These are phyloP conservation scores for Carcina quercana DNA, from an alignment of 2,888 invertebrate species.

Conservation along the genomic window DNA sequence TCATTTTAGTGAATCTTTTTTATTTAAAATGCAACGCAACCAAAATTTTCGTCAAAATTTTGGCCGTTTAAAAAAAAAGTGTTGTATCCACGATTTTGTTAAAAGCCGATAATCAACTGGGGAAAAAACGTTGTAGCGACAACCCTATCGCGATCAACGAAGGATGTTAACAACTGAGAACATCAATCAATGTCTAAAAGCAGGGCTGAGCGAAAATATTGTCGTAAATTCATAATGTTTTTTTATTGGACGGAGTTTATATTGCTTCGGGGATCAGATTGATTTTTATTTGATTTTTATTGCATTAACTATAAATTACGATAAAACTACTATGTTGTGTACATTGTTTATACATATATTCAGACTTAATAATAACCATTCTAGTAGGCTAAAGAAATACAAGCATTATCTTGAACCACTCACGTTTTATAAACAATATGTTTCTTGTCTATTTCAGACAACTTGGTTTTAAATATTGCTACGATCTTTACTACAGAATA, in stretches of 20 bases:
- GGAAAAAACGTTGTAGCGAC: constrained; percentile 14
- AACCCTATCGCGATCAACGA: constrained; percentile 28
- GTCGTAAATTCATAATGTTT: constrained; percentile 22
- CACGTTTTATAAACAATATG: no score
- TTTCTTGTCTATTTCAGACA: no score
- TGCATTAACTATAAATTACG: no score
- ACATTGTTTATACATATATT: no score
- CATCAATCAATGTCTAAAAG: constrained; percentile 28
- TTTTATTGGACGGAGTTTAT: constrained; percentile 19
- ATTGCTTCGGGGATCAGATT: constrained; percentile 11
- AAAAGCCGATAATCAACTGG: constrained; percentile 1
- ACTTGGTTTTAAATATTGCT: no score
- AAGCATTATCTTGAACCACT: no score
- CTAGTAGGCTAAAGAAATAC: no score
- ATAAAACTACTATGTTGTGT: no score
- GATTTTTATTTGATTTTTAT: constrained; percentile 11
- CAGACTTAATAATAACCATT: no score
- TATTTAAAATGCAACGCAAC: background rate
- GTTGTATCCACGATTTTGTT: background rate
- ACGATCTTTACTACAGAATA: no score
- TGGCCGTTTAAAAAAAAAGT: background rate
- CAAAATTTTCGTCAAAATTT: no score
- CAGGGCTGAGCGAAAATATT: constrained; percentile 19
- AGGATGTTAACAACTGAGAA: constrained; percentile 26
- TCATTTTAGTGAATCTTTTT: background rate